Evolutionary conservation across 2,113 vertebrate genomes (phyloP).

Genomic region (Aythya baeri): DNA sequence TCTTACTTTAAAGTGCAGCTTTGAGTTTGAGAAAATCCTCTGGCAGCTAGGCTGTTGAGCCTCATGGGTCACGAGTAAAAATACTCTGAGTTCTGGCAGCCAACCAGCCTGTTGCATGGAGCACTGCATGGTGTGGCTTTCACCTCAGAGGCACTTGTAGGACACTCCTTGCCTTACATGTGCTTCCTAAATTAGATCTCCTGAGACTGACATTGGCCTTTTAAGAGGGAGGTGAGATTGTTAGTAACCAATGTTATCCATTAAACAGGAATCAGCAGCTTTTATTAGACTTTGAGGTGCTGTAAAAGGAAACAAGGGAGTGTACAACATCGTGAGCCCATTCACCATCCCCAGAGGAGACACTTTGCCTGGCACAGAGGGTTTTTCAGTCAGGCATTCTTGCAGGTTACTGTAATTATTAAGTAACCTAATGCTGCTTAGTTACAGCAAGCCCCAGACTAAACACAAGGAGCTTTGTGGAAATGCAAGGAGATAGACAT

Average conservation of each 20-base stretch:
- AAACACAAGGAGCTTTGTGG: background rate
- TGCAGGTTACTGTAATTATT: background rate
- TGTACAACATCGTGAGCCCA: background rate
- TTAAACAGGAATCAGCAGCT: background rate
- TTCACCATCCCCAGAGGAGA: background rate
- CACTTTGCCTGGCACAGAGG: background rate
- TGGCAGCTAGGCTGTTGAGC: background rate
- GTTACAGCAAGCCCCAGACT: background rate
- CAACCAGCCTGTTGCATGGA: background rate
- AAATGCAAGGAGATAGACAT: background rate
- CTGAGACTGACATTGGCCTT: background rate
- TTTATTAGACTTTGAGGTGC: background rate
- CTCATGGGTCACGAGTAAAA: background rate
- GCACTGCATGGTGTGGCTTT: background rate
- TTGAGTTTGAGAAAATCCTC: background rate
- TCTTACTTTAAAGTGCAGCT: background rate
- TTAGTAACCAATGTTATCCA: conserved; percentile 10
- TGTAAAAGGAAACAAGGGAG: background rate
- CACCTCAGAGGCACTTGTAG: background rate
- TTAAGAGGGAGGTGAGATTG: conserved; percentile 18
- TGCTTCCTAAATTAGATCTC: conserved; percentile 46
- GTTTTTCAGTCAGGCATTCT: background rate
- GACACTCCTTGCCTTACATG: background rate
- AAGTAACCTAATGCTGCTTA: background rate
- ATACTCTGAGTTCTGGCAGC: background rate